phyloP scores from a whole-genome alignment of 2,113 vertebrate genomes.

The Hippocampus mohnikei region DNA sequence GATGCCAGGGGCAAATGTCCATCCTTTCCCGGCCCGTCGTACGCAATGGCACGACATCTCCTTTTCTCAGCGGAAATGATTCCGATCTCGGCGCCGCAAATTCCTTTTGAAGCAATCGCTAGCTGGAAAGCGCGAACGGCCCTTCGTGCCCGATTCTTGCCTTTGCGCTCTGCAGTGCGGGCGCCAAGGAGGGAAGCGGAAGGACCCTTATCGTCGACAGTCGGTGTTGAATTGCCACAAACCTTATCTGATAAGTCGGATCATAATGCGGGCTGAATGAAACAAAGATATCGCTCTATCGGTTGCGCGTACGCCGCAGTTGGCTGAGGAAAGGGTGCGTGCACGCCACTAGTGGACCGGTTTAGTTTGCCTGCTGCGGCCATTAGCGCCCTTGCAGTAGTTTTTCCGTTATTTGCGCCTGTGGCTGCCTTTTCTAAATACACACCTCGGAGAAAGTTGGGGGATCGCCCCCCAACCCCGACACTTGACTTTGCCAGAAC shows the following conservation, averaged over 20 bases:
- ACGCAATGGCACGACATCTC: neutral
- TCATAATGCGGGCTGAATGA: slow-evolving; percentile 51
- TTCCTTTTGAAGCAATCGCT: slow-evolving; percentile 42
- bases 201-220: slow-evolving; percentile 54
- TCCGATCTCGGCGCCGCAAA: slow-evolving; percentile 22
- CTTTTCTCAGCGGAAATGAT: slow-evolving; percentile 6
- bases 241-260: slow-evolving; percentile 65
- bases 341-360: slow-evolving; percentile 18
- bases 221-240: slow-evolving; percentile 70
- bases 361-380: slow-evolving; percentile 51
- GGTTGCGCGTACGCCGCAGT: slow-evolving; percentile 62
- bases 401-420: slow-evolving; percentile 17
- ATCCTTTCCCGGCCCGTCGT: slow-evolving; percentile 7
- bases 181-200: slow-evolving; percentile 3
- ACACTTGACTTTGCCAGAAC: slow-evolving; percentile 57
- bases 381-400: slow-evolving; percentile 39
- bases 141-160: slow-evolving; percentile 6
- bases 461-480: neutral
- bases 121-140: slow-evolving; percentile 53
- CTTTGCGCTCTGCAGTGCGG: neutral
- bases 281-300: slow-evolving; percentile 29
- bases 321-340: slow-evolving; percentile 25
- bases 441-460: neutral
- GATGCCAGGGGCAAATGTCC: slow-evolving; percentile 4
- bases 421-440: slow-evolving; percentile 4